These are phyloP conservation scores for Calameuta pallipes DNA, from an alignment of 2,888 invertebrate genomes.

Conservation along the genomic window DNA sequence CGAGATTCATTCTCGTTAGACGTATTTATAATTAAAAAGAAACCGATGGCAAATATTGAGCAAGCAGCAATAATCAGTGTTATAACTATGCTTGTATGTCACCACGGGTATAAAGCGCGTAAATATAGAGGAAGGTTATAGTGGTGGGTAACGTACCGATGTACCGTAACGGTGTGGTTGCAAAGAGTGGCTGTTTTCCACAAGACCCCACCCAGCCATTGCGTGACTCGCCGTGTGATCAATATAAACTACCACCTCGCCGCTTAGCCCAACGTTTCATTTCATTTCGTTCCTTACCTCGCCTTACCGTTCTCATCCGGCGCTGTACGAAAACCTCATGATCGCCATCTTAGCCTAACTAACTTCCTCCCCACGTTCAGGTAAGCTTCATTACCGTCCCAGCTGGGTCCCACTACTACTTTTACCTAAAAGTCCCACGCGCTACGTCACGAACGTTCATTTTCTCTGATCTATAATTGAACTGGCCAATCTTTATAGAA, in stretches of 20 bases:
- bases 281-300: constrained; percentile 14
- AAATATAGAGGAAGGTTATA: not conserved
- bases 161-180: not conserved
- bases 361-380: constrained; percentile 22
- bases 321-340: constrained; percentile 3
- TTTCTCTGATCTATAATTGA: not conserved
- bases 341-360: constrained; percentile 23
- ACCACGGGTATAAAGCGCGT: not conserved
- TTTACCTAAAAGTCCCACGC: not conserved
- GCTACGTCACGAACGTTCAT: not conserved
- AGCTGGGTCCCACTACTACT: not conserved
- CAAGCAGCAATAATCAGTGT: not conserved
- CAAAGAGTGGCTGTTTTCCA: constrained; percentile 36
- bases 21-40: not conserved
- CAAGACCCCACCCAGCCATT: constrained; percentile 45
- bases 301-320: constrained; percentile 9
- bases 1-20: not conserved
- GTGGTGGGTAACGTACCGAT: not conserved
- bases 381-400: constrained; percentile 11
- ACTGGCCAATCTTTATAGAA: not conserved
- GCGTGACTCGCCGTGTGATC: constrained; percentile 54
- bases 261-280: constrained; percentile 9
- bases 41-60: not conserved
- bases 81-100: not conserved
- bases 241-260: constrained; percentile 36